These are phyloP conservation scores for Actenoides hombroni DNA, from an alignment of 2,113 vertebrate species.

Conservation along the genomic window DNA sequence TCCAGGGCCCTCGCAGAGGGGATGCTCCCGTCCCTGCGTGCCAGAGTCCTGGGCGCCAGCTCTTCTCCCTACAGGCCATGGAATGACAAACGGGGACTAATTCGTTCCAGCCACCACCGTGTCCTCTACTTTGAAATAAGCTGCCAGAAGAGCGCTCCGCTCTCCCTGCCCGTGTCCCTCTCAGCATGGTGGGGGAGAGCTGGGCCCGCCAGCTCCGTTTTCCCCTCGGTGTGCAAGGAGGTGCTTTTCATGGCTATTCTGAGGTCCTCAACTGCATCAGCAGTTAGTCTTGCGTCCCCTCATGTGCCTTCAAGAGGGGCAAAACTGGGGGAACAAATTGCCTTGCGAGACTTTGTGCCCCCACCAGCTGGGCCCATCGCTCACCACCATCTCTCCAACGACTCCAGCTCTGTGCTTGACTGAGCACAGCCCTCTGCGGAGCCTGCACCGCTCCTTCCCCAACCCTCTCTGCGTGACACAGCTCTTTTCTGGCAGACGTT, in stretches of 20 bases:
- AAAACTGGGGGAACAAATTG: not conserved
- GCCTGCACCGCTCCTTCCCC: not conserved
- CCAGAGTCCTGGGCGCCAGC: not conserved
- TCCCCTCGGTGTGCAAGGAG: not conserved
- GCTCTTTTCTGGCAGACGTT: not conserved
- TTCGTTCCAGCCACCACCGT: not conserved
- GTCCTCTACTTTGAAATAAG: not conserved
- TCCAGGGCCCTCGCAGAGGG: not conserved
- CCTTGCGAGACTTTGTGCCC: not conserved
- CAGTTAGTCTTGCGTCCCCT: not conserved
- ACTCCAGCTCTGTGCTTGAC: not conserved
- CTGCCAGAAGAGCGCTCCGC: not conserved
- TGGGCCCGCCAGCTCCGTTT: accelerated
- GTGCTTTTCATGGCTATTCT: accelerated
- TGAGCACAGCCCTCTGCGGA: accelerated
- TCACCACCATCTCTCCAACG: not conserved
- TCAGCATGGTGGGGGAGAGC: not conserved
- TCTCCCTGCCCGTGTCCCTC: not conserved
- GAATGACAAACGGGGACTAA: not conserved
- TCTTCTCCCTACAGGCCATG: not conserved
- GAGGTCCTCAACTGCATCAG: not conserved
- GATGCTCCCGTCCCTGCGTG: not conserved
- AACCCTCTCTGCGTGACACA: accelerated
- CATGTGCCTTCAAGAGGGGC: not conserved
- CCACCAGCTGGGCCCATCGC: accelerated